Conservation (phyloP, 2,113 vertebrate species). For the Datnioides undecimradiatus region DNA sequence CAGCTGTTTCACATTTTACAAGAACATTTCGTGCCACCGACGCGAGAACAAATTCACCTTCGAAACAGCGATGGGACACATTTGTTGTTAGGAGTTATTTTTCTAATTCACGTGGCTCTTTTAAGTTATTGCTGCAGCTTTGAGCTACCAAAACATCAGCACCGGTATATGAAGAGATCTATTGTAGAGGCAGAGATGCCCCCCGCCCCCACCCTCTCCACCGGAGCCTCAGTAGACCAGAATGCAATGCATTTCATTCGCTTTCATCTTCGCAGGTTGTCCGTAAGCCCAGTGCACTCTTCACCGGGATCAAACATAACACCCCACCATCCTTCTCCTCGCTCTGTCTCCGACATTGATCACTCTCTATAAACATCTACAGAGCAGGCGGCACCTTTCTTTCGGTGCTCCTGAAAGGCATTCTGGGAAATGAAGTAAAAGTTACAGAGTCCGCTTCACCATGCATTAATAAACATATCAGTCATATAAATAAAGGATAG, state of each 20-base stretch:
- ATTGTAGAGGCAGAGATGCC: neutral
- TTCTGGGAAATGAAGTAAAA: constrained; percentile 9
- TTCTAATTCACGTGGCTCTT: neutral
- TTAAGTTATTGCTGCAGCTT: neutral
- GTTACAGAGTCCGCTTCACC: too few species aligned
- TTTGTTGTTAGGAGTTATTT: constrained; percentile 1
- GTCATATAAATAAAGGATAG: neutral
- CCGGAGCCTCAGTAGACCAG: neutral
- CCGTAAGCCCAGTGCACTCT: neutral
- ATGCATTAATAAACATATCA: too few species aligned
- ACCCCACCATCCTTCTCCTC: too few species aligned
- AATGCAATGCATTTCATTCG: constrained; percentile 18
- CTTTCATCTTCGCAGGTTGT: neutral
- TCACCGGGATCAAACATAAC: neutral
- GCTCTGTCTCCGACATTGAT: neutral
- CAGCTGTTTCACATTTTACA: neutral
- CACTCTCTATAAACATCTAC: neutral
- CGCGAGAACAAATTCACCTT: constrained; percentile 7
- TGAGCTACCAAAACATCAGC: neutral
- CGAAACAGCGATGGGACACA: neutral
- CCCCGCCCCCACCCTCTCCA: neutral
- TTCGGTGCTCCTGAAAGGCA: neutral
- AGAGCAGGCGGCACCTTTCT: neutral
- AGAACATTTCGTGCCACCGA: neutral
- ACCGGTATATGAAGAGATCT: neutral